Percentiles rank a stretch among this genome's conserved stretches.
Conservation (phyloP, 2,797 vertebrate genomes). For the Pangasius djambal region DNA sequence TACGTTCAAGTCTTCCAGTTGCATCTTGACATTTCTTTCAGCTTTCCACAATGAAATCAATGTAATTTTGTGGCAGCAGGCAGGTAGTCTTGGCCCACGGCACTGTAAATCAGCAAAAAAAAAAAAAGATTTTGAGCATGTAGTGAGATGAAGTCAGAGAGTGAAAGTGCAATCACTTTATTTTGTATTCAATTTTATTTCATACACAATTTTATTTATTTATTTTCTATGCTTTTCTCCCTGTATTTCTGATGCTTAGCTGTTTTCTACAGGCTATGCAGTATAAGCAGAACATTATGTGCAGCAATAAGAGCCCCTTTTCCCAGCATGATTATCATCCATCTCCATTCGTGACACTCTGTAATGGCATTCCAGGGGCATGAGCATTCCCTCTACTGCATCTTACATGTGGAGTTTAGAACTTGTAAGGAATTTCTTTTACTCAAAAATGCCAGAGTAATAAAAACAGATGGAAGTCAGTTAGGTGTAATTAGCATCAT, state of each 20-base stretch:
- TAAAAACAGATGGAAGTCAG: not conserved
- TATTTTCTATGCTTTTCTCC: not conserved
- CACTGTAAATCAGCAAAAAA: constrained; percentile 24
- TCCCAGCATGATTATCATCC: constrained; percentile 21
- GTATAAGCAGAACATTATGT: not conserved
- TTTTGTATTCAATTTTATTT: constrained; percentile 12
- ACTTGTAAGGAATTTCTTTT: not conserved
- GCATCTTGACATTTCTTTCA: constrained; percentile 23
- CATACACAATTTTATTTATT: not conserved
- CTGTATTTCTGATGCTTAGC: not conserved
- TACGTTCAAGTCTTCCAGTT: not conserved
- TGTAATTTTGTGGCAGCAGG: constrained; percentile 17
- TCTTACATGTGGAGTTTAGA: not conserved
- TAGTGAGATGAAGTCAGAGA: not conserved
- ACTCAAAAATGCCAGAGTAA: not conserved
- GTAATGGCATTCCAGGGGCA: constrained; percentile 13
- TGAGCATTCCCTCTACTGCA: not conserved
- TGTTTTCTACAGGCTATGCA: not conserved
- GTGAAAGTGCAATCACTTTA: not conserved
- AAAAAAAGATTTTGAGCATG: not conserved
- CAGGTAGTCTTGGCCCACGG: constrained; percentile 1
- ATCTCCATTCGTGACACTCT: constrained; percentile 37
- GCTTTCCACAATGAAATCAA: constrained; percentile 36
- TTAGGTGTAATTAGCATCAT: not conserved
- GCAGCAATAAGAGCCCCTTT: constrained; percentile 15